Evolutionary conservation across 2,797 vertebrate species (phyloP).

Genomic region (Hemibagrus guttatus): DNA sequence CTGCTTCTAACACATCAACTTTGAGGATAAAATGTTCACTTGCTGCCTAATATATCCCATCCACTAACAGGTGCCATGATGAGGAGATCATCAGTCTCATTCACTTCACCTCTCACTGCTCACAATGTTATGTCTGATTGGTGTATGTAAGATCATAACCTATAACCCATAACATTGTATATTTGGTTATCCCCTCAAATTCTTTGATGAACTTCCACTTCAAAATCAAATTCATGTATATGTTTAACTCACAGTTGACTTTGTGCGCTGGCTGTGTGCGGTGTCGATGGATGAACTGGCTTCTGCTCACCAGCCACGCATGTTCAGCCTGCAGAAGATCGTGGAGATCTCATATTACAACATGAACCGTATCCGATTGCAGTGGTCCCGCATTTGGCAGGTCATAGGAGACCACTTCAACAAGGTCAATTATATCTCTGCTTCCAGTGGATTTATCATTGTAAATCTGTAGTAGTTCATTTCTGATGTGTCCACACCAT

Average conservation of each 20-base stretch:
- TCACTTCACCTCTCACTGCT: no score
- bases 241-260: constrained; percentile 80
- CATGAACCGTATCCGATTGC: constrained; percentile 95
- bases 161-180: not conserved
- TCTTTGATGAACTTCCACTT: not conserved
- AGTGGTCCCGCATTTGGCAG: constrained; percentile 97
- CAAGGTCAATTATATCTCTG: constrained; percentile 76
- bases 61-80: no score
- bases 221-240: not conserved
- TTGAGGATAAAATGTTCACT: no score
- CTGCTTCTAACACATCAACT: no score
- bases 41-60: no score
- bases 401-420: constrained; percentile 97
- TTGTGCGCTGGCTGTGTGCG: constrained; percentile 92
- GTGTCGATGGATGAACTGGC: constrained; percentile 97
- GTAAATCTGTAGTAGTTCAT: not conserved
- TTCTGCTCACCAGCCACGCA: constrained; percentile 89
- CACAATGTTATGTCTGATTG: no score
- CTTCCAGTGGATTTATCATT: not conserved
- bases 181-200: not conserved
- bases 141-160: not conserved
- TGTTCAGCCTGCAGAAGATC: constrained; percentile 98
- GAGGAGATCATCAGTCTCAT: no score
- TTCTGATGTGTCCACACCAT: not conserved
- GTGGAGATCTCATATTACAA: constrained; percentile 98